These are phyloP conservation scores for Echinops telfairi DNA, from an alignment of 2,113 vertebrate genomes.

Conservation along the genomic window DNA sequence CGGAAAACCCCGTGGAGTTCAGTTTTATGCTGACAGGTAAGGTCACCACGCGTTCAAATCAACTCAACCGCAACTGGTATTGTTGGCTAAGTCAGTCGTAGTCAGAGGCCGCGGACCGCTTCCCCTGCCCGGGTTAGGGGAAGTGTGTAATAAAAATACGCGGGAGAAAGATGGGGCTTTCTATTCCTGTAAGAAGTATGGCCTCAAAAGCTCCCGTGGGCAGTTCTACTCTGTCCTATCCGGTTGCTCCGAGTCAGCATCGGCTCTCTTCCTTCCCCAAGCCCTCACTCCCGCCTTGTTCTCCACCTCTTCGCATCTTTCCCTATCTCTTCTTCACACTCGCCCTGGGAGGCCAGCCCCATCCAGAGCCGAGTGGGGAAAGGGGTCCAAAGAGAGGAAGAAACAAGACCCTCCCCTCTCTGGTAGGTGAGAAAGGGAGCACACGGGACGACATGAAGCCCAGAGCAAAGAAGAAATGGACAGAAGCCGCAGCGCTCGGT, in stretches of 20 bases:
- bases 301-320: constrained; percentile 14
- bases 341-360: background rate
- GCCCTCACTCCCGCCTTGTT: background rate
- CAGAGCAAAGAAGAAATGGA: background rate
- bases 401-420: constrained; percentile 9
- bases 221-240: too few species aligned
- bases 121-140: background rate
- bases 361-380: background rate
- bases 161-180: background rate
- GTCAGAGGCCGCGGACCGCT: background rate
- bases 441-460: background rate
- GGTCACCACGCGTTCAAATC: background rate
- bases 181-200: too few species aligned
- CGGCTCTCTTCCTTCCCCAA: background rate
- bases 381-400: constrained; percentile 11
- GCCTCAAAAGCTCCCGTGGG: too few species aligned
- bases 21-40: background rate
- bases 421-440: constrained; percentile 6
- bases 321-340: background rate
- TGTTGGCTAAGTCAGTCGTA: background rate
- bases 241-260: too few species aligned
- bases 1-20: background rate
- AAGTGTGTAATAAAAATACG: background rate
- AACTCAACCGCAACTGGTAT: background rate
- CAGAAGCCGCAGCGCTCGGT: background rate